Base-by-base conservation (phyloP, 2,888 invertebrate species). In the Griposia aprilina region DNA sequence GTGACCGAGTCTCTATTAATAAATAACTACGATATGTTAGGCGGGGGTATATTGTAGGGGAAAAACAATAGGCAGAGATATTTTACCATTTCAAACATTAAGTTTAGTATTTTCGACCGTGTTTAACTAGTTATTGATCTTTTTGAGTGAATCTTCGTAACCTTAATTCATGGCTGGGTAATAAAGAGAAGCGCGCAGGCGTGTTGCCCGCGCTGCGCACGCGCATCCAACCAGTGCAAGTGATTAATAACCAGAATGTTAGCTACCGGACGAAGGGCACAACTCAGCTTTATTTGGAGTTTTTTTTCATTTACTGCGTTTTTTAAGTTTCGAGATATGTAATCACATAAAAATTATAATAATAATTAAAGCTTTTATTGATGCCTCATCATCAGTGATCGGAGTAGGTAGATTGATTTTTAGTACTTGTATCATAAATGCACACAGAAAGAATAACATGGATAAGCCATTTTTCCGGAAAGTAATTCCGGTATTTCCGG, bases 241-340 rank as follows among this genome's bases (percentile, higher is more conserved):
- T 69, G 87, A 83, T 86, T 82, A 86, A 66, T 82, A 83, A 72
- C 74, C 30, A 69, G 68, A 83, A 68, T 57, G 63, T 72, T 77
- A 13, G 74, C 87, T 75, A 83, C 83, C 74, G 66, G 69, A 69
- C 65, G 74, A 78, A 65, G 83, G 68, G 72, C 63, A 74, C 48
- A 41, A 57, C 63, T 20, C 55, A 52, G 26, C 55, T 78, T 62
- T 74, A 65, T 82, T 73, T 55, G n/a, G 17, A 67, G 45, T n/a
- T 73, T 65, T 68, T 13, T 55, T 55, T 63, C 15, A 23, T 52
- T 20, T 36, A 48, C 7, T 55, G 23, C 2, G 6, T 1, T 48
- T 77, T 55, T 48, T 7, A n/a, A 11, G 15, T 41, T 26, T 5
- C 41, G 41, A 41, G 41, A 41, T 41, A 41, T 41, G 41, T 41